phyloP scores from a whole-genome alignment of 35 echinoderm and acorn worm species.

The Ophiothrix spiculata region DNA sequence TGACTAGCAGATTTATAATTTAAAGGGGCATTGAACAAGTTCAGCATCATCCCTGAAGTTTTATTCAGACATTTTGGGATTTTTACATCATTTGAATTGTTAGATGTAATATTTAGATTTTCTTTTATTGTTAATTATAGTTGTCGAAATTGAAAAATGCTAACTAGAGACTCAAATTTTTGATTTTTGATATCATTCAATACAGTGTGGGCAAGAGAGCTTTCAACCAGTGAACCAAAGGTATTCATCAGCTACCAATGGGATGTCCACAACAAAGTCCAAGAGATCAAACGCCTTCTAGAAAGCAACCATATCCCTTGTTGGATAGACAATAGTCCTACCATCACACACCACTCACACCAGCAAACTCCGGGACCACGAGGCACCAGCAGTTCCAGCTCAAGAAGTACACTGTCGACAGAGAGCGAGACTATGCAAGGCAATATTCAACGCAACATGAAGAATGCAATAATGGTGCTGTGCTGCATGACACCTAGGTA shows the following conservation, averaged over 20 bases:
- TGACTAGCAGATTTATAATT: too few species aligned
- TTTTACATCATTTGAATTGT: too few species aligned
- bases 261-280: slow-evolving; percentile 95
- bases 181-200: background rate
- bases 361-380: slow-evolving; percentile 42
- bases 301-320: slow-evolving; percentile 87
- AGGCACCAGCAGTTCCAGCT: slow-evolving; percentile 56
- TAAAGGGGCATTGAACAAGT: too few species aligned
- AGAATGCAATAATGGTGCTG: slow-evolving; percentile 62
- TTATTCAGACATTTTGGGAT: too few species aligned
- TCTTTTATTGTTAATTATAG: too few species aligned
- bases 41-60: too few species aligned
- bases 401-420: slow-evolving; percentile 6
- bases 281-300: slow-evolving; percentile 82
- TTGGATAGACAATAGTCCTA: slow-evolving; percentile 84
- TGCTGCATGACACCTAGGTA: slow-evolving; percentile 75
- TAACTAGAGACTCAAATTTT: too few species aligned
- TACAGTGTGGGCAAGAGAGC: slow-evolving; percentile 37
- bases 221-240: slow-evolving; percentile 30
- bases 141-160: too few species aligned
- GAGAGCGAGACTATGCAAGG: slow-evolving; percentile 64
- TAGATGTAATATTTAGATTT: too few species aligned
- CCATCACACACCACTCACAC: slow-evolving; percentile 49
- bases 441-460: slow-evolving; percentile 91
- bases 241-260: slow-evolving; percentile 99